These are phyloP conservation scores for Saccopteryx bilineata DNA, from an alignment of 2,113 vertebrate genomes.

Conservation along the genomic window DNA sequence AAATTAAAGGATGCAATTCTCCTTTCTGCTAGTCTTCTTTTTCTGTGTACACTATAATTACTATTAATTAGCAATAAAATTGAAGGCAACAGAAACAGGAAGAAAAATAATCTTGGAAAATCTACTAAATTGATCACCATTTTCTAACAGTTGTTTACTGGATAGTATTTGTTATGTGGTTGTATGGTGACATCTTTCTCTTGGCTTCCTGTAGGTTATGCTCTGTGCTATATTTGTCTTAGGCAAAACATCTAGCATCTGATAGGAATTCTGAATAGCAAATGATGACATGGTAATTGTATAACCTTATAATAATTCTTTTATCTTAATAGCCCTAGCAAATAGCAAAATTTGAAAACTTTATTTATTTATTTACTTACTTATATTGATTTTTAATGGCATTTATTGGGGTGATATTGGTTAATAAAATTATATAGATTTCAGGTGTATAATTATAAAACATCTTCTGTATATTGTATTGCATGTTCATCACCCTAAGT, in stretches of 20 bases:
- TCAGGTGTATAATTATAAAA: too few species aligned
- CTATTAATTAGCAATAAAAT: neutral
- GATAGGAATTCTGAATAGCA: slow-evolving; percentile 31
- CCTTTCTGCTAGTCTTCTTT: neutral
- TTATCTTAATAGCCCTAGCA: slow-evolving; percentile 51
- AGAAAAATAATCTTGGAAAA: neutral
- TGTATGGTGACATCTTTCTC: neutral
- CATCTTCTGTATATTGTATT: too few species aligned
- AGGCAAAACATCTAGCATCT: neutral
- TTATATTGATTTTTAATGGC: too few species aligned
- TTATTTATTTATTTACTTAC: too few species aligned
- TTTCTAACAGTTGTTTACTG: slow-evolving; percentile 46
- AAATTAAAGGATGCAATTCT: slow-evolving; percentile 47
- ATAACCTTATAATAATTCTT: neutral
- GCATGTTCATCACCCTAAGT: too few species aligned
- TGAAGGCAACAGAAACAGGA: slow-evolving; percentile 18
- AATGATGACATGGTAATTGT: slow-evolving; percentile 35
- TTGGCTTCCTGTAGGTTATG: neutral
- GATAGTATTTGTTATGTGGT: slow-evolving; percentile 1
- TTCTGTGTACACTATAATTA: neutral
- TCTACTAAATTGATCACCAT: neutral
- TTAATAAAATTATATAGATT: too few species aligned
- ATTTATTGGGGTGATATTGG: too few species aligned
- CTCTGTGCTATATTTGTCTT: slow-evolving; percentile 1
- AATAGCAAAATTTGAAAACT: neutral